Percentiles rank a stretch among this genome's conserved stretches.
Conservation (phyloP, 2,113 vertebrate species). For the Xenus cinereus region DNA sequence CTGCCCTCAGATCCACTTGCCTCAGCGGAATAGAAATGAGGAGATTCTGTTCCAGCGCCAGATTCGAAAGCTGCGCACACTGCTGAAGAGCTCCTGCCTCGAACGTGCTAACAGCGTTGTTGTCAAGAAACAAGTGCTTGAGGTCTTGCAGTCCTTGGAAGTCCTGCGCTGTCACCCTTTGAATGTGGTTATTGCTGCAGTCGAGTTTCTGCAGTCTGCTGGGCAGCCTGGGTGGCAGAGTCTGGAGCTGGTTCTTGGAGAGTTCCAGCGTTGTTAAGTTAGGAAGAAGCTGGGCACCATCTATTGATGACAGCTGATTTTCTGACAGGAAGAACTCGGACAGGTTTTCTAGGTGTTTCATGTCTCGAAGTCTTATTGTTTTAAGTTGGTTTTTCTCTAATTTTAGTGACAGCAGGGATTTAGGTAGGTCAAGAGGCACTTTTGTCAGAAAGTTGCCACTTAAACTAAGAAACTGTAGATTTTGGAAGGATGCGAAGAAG, state of each 20-base stretch:
- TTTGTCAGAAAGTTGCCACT: slow-evolving; percentile 76
- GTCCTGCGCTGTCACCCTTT: slow-evolving; percentile 71
- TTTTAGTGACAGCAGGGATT: slow-evolving; percentile 75
- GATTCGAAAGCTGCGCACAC: slow-evolving; percentile 75
- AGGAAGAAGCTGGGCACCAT: slow-evolving; percentile 74
- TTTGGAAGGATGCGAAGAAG: slow-evolving; percentile 73
- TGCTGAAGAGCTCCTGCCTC: slow-evolving; percentile 78
- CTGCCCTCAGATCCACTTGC: slow-evolving; percentile 54
- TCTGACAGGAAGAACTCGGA: slow-evolving; percentile 76
- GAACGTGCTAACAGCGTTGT: slow-evolving; percentile 75
- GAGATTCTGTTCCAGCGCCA: slow-evolving; percentile 82
- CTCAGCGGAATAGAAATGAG: slow-evolving; percentile 77
- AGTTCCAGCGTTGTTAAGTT: slow-evolving; percentile 78
- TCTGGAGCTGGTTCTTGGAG: slow-evolving; percentile 76
- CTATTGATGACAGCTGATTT: slow-evolving; percentile 78
- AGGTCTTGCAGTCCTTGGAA: slow-evolving; percentile 76
- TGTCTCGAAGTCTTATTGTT: slow-evolving; percentile 67
- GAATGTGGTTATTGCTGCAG: slow-evolving; percentile 79
- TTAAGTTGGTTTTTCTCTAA: slow-evolving; percentile 81
- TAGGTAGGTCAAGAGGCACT: slow-evolving; percentile 76
- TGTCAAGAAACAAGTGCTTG: slow-evolving; percentile 84
- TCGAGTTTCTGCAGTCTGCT: slow-evolving; percentile 79
- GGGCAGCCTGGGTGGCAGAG: slow-evolving; percentile 71
- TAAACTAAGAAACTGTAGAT: slow-evolving; percentile 76
- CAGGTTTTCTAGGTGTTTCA: slow-evolving; percentile 78